Conservation (phyloP, 2,797 vertebrate genomes). For the Poeciliopsis presidionis region DNA sequence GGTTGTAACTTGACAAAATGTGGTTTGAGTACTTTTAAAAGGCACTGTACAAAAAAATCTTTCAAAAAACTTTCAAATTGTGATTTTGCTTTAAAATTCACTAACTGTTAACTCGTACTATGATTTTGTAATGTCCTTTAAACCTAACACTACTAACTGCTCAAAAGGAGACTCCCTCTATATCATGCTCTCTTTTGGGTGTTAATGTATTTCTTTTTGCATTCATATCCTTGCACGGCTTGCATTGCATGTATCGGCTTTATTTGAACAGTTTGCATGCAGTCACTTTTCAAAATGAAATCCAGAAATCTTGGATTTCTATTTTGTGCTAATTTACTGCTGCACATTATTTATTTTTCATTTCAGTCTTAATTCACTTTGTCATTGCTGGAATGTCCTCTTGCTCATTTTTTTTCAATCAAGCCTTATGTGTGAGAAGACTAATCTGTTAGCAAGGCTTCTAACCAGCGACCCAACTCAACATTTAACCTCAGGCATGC, state of each 20-base stretch:
- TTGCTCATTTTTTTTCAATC: slow-evolving; percentile 14
- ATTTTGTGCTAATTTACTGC: slow-evolving; percentile 11
- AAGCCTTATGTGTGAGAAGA: slow-evolving; percentile 40
- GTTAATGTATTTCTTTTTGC: slow-evolving; percentile 30
- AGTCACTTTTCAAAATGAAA: slow-evolving; percentile 52
- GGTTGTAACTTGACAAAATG: background rate
- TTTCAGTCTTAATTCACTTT: slow-evolving; percentile 12
- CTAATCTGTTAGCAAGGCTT: slow-evolving; percentile 47
- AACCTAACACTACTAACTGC: slow-evolving; percentile 23
- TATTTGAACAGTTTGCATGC: slow-evolving; percentile 76
- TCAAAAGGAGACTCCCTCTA: slow-evolving; percentile 26
- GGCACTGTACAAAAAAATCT: background rate
- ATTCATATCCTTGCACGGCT: slow-evolving; percentile 79
- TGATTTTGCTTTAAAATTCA: slow-evolving; percentile 17
- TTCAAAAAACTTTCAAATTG: background rate
- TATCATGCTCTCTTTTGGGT: slow-evolving; percentile 23
- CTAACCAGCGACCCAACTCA: slow-evolving; percentile 51
- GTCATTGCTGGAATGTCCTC: slow-evolving; percentile 4
- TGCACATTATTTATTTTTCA: slow-evolving; percentile 16
- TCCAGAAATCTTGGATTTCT: slow-evolving; percentile 43
- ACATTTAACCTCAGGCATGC: slow-evolving; percentile 59
- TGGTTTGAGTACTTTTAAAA: background rate
- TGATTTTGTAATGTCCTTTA: slow-evolving; percentile 5
- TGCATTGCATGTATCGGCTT: slow-evolving; percentile 57
- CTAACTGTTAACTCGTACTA: slow-evolving; percentile 10